Base-by-base conservation (phyloP, 2,113 vertebrate species). In the Cairina moschata region DNA sequence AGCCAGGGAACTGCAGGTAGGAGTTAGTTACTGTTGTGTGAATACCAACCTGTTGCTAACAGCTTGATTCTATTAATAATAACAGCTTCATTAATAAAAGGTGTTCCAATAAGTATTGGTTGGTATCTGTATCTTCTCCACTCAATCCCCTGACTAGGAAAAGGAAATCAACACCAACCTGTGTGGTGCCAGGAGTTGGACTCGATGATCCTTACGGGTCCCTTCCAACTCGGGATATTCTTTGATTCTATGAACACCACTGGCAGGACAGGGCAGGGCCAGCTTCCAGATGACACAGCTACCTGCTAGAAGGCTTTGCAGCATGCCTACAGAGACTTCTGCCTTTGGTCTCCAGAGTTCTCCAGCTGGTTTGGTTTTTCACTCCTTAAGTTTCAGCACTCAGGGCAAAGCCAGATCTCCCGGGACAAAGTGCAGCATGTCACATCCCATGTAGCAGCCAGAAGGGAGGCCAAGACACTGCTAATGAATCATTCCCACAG, bases 381-480 rank as follows among this genome's bases (percentile, higher is more conserved):
- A 3, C 5, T 52, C 20, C 28, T 65, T 1, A 8, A 66, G 34
- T 4, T 13, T 66, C 77, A 83, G 68, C 4, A 2, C 59, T 20
- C 17, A 13, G 36, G n/a, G 46, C 66, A 65, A 60, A 67, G 48
- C 34, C 83, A 82, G 58, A 54, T 16, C 5, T n/a, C 22, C 21
- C 8, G 21, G 9, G 16, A 18, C 52, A 67, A 55, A 52, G 28
- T 0, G 0, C 1, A 25, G 32, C 29, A 21, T 5, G 12, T 22
- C 52, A 14, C 34, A 18, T 46, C 67, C 31, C 75, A 29, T 4
- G 1, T 5, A 69, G 76, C 74, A 38, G 52, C 60, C 69, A 16
- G 66, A 74, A 28, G 16, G 21, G 55, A 77, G 58, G n/a, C 17
- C 68, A 55, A 48, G 52, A 23, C 52, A 75, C 7, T 32, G 17